These are phyloP conservation scores for Parnassius smintheus DNA, from an alignment of 2,888 invertebrate species.

Conservation along the genomic window DNA sequence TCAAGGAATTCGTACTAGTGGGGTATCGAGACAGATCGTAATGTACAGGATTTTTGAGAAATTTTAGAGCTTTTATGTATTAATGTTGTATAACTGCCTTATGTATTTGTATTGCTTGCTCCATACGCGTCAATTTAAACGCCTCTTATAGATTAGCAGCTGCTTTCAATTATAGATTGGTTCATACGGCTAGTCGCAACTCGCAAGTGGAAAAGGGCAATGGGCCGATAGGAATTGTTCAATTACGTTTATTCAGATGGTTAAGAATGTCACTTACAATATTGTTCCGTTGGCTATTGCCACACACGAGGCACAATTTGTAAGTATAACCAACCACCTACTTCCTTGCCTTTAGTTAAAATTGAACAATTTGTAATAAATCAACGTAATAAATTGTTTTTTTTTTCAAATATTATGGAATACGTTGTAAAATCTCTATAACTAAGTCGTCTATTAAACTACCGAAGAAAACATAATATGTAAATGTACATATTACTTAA, in stretches of 20 bases:
- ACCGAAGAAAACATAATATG: too few relatives aligned
- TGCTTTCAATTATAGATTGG: constrained; percentile 28
- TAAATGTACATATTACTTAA: too few relatives aligned
- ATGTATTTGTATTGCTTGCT: constrained; percentile 3
- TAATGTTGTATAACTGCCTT: constrained; percentile 1
- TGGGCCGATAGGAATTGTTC: constrained; percentile 76
- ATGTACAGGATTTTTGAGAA: constrained; percentile 27
- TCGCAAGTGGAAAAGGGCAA: constrained; percentile 59
- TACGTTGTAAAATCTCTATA: too few relatives aligned
- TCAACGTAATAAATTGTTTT: background rate
- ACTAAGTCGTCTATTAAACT: too few relatives aligned
- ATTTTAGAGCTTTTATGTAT: constrained; percentile 13
- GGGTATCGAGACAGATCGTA: constrained; percentile 30
- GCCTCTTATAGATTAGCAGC: constrained; percentile 24
- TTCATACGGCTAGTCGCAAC: constrained; percentile 27
- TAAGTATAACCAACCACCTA: constrained; percentile 20
- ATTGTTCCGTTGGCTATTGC: constrained; percentile 58
- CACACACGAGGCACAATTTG: constrained; percentile 36
- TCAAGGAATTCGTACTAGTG: constrained; percentile 14
- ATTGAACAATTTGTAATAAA: constrained; percentile 3
- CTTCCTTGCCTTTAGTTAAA: constrained; percentile 18
- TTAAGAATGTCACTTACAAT: constrained; percentile 75
- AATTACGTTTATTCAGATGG: constrained; percentile 76
- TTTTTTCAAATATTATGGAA: too few relatives aligned
- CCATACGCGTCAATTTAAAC: constrained; percentile 8